phyloP scores from a whole-genome alignment of 92 coral and sea anemone species.

The Metridium senile region DNA sequence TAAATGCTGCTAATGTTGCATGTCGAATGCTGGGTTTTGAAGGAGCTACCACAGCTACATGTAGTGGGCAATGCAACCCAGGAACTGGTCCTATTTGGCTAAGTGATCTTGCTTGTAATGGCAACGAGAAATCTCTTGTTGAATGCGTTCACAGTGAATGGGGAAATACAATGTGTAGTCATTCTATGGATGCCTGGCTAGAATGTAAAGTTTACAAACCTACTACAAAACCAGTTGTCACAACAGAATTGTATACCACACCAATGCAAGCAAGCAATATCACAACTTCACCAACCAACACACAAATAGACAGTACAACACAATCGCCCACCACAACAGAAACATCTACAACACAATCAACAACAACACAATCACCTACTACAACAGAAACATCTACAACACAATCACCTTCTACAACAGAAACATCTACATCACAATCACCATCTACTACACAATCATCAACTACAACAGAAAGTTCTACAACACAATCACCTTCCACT shows the following conservation, averaged over 20 bases:
- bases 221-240: background rate
- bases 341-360: constrained; percentile 9
- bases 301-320: too few species aligned
- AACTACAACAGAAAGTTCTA: background rate
- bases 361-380: background rate
- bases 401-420: background rate
- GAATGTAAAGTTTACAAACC: constrained; percentile 27
- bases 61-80: constrained; percentile 32
- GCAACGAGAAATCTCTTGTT: constrained; percentile 44
- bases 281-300: constrained; percentile 20
- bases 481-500: background rate
- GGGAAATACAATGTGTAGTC: constrained; percentile 53
- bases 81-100: constrained; percentile 68
- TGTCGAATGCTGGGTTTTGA: constrained; percentile 72
- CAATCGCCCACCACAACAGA: background rate
- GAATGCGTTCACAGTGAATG: constrained; percentile 55
- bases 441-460: background rate
- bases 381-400: background rate
- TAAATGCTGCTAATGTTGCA: constrained; percentile 59
- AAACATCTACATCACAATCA: constrained; percentile 3
- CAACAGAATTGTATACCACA: background rate
- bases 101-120: constrained; percentile 59
- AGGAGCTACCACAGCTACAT: constrained; percentile 47
- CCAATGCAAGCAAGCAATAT: constrained; percentile 12
- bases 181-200: constrained; percentile 67